Percentiles rank a stretch among this genome's conserved stretches.
These are phyloP conservation scores for Diglossa cyanea DNA, from an alignment of 2,797 vertebrate genomes.

Conservation along the genomic window DNA sequence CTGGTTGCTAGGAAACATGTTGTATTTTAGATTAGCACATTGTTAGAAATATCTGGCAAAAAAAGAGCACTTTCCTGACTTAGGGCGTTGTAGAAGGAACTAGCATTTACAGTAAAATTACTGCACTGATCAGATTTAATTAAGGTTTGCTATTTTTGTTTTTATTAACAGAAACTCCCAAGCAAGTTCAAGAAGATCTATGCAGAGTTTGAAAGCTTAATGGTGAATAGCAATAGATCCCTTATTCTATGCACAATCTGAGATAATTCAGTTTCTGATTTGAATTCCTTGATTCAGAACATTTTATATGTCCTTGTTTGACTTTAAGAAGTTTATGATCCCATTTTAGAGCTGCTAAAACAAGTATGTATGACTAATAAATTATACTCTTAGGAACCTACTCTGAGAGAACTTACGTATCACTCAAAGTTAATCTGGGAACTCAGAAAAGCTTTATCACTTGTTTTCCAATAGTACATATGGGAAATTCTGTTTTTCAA, in stretches of 20 bases:
- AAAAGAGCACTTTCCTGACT: constrained; percentile 57
- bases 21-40: constrained; percentile 69
- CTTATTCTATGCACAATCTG: constrained; percentile 67
- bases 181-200: constrained; percentile 99
- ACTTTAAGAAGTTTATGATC: constrained; percentile 83
- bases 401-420: constrained; percentile 74
- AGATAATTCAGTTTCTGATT: constrained; percentile 72
- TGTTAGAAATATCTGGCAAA: constrained; percentile 67
- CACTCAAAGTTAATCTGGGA: constrained; percentile 75
- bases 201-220: constrained; percentile 96
- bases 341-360: constrained; percentile 82
- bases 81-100: constrained; percentile 37
- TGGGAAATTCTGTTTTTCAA: constrained; percentile 44
- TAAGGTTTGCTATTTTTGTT: constrained; percentile 66
- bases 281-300: constrained; percentile 74
- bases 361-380: constrained; percentile 82
- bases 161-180: constrained; percentile 92
- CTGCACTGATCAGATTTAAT: constrained; percentile 44
- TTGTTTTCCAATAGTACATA: constrained; percentile 47
- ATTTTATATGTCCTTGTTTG: constrained; percentile 81
- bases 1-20: constrained; percentile 71
- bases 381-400: constrained; percentile 74
- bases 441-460: constrained; percentile 72
- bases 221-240: constrained; percentile 84
- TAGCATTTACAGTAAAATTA: constrained; percentile 42